Evolutionary conservation across 2,113 vertebrate species (phyloP).

Genomic region (Excalfactoria chinensis): DNA sequence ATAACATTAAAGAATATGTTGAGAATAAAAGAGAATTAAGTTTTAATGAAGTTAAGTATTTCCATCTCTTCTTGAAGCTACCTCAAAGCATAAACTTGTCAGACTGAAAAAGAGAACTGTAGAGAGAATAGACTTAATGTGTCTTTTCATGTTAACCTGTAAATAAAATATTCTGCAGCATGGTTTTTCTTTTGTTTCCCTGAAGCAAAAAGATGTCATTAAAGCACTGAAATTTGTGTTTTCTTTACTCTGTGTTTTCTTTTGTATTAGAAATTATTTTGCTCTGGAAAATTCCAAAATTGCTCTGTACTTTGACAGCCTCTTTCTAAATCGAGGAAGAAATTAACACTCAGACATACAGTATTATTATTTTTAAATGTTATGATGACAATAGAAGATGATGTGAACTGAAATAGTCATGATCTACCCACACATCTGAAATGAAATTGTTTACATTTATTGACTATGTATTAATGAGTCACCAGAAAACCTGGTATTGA

Average conservation of each 20-base stretch:
- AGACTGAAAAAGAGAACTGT: neutral
- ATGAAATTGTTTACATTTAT: neutral
- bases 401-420: neutral
- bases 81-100: neutral
- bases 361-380: conserved; percentile 31
- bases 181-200: neutral
- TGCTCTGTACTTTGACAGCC: conserved; percentile 8
- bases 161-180: neutral
- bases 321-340: conserved; percentile 40
- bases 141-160: neutral
- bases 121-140: neutral
- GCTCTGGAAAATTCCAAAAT: conserved; percentile 42
- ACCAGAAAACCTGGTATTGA: neutral
- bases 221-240: neutral
- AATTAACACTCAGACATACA: neutral
- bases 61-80: neutral
- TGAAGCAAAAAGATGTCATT: neutral
- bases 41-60: neutral
- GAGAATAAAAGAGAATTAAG: neutral
- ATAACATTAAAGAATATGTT: neutral
- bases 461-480: neutral
- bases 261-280: conserved; percentile 57
- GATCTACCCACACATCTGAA: neutral
- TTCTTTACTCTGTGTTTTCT: neutral
- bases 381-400: conserved; percentile 10